phyloP scores from a whole-genome alignment of 2,113 vertebrate genomes.

The Phocoena phocoena region DNA sequence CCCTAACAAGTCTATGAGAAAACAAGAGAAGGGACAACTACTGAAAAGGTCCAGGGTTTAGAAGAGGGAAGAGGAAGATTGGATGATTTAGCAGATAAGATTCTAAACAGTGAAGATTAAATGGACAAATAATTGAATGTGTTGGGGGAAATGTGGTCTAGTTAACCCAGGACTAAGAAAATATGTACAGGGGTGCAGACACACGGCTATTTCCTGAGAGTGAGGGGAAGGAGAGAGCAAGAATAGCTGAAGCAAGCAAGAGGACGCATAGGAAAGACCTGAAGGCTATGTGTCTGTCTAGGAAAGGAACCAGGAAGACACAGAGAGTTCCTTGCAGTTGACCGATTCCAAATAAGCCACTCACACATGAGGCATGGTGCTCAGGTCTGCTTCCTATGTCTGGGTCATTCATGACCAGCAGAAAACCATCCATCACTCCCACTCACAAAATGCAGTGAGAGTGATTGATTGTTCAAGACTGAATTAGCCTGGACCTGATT shows the following conservation, averaged over 20 bases:
- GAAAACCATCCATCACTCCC: conserved; percentile 74
- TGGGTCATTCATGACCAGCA: conserved; percentile 72
- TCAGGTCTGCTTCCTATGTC: conserved; percentile 66
- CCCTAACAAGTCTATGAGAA: conserved; percentile 23
- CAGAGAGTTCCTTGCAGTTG: conserved; percentile 28
- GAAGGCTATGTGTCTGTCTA: neutral
- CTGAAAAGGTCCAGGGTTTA: neutral
- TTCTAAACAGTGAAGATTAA: neutral
- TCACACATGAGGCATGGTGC: conserved; percentile 71
- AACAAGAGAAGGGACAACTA: conserved; percentile 24
- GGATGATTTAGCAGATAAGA: neutral
- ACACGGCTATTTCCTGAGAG: neutral
- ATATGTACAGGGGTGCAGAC: neutral
- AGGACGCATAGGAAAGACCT: neutral
- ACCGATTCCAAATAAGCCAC: conserved; percentile 72
- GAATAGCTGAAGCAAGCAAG: neutral
- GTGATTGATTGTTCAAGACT: conserved; percentile 75
- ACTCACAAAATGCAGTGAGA: conserved; percentile 72
- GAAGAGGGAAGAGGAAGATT: neutral
- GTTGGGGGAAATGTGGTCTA: neutral
- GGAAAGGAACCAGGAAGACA: conserved; percentile 17
- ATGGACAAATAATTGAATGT: neutral
- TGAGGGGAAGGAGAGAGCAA: neutral
- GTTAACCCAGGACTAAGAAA: neutral
- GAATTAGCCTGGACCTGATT: conserved; percentile 74